Percentiles rank a stretch among this genome's conserved stretches.
Conservation (phyloP, 2,797 vertebrate genomes). For the Yasuhikotakia modesta region DNA sequence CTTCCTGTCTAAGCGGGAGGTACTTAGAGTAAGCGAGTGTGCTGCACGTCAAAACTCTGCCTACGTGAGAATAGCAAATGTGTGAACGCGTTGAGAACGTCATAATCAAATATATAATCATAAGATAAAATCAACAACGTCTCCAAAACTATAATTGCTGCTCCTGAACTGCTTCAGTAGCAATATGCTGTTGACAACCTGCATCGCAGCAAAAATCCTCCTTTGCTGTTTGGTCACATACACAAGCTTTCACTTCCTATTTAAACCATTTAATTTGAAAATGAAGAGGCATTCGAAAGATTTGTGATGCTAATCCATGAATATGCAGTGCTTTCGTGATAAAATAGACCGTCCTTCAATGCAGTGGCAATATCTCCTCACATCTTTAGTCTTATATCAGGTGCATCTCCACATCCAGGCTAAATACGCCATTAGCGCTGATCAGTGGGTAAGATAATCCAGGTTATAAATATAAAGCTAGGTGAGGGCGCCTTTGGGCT, state of each 20-base stretch:
- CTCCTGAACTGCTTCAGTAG: slow-evolving; percentile 79
- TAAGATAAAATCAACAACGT: slow-evolving; percentile 84
- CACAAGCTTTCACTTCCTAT: slow-evolving; percentile 31
- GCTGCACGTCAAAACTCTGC: no score
- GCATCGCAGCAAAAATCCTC: slow-evolving; percentile 70
- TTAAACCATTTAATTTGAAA: slow-evolving; percentile 22
- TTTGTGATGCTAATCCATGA: slow-evolving; percentile 36
- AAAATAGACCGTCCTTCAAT: slow-evolving; percentile 31
- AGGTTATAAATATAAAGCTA: slow-evolving; percentile 50
- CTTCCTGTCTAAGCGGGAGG: no score
- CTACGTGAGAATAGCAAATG: slow-evolving; percentile 58
- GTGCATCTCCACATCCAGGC: slow-evolving; percentile 49
- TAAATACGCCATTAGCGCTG: slow-evolving; percentile 50
- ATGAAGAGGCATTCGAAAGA: no score
- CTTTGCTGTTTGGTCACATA: slow-evolving; percentile 14
- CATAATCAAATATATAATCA: slow-evolving; percentile 73
- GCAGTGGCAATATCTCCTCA: slow-evolving; percentile 19
- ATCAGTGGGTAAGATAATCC: slow-evolving; percentile 51
- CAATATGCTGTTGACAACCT: slow-evolving; percentile 78
- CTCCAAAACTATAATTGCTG: slow-evolving; percentile 83
- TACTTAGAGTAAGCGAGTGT: no score
- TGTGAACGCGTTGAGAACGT: slow-evolving; percentile 53
- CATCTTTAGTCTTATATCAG: slow-evolving; percentile 47
- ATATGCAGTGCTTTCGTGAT: slow-evolving; percentile 7
- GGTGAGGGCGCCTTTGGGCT: slow-evolving; percentile 42